phyloP scores from a whole-genome alignment of 1,140 invertebrate genomes.

The Dinoponera quadriceps region DNA sequence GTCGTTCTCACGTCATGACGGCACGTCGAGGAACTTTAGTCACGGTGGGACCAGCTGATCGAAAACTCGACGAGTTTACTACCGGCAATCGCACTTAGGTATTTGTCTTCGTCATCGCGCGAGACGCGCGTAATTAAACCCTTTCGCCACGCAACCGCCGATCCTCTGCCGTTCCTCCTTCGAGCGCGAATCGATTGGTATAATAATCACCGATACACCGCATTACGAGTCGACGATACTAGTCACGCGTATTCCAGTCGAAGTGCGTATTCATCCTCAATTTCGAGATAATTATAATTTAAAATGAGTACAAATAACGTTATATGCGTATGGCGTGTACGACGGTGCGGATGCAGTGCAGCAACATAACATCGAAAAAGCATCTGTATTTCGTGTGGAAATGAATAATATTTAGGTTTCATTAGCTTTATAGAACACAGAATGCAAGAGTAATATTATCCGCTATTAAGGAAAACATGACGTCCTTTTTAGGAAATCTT shows the following conservation, averaged over 20 bases:
- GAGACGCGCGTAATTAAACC: conserved; percentile 60
- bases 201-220: conserved; percentile 57
- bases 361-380: too few species aligned
- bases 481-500: background rate
- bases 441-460: background rate
- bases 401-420: background rate
- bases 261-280: conserved; percentile 15
- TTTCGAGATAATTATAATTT: conserved; percentile 18
- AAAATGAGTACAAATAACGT: background rate
- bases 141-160: conserved; percentile 52
- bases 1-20: conserved; percentile 16
- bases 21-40: conserved; percentile 39
- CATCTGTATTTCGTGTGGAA: background rate
- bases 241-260: conserved; percentile 10
- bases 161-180: background rate
- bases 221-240: conserved; percentile 39
- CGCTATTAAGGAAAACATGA: background rate
- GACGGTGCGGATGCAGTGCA: too few species aligned
- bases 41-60: conserved; percentile 58
- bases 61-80: conserved; percentile 59
- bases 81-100: conserved; percentile 54
- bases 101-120: conserved; percentile 61
- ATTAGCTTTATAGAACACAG: background rate
- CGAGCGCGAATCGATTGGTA: conserved; percentile 46
- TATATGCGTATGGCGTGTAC: too few species aligned